phyloP scores from a whole-genome alignment of 1,140 invertebrate species.

The Anoplophora glabripennis region DNA sequence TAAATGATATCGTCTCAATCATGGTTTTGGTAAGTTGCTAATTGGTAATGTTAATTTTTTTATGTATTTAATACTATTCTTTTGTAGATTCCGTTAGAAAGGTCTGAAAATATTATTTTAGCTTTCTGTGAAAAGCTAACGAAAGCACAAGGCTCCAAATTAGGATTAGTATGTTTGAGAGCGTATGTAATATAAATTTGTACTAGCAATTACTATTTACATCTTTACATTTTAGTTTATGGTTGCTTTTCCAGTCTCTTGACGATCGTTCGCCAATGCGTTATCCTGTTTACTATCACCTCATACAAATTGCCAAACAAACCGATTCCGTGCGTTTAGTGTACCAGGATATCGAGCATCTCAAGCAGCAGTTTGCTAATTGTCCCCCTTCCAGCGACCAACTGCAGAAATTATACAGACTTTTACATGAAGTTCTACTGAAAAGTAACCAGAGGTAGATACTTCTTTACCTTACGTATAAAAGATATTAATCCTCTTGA shows the following conservation, averaged over 20 bases:
- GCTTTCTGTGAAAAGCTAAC: constrained; percentile 91
- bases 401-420: constrained; percentile 86
- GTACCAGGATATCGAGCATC: constrained; percentile 73
- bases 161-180: constrained; percentile 78
- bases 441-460: constrained; percentile 65
- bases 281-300: constrained; percentile 89
- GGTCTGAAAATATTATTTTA: constrained; percentile 85
- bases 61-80: too few relatives aligned
- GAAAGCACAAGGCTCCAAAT: constrained; percentile 83
- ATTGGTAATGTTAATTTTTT: constrained; percentile 3
- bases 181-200: constrained; percentile 64
- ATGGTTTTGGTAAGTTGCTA: constrained; percentile 73
- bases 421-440: constrained; percentile 84
- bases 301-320: constrained; percentile 84
- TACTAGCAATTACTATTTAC: background rate
- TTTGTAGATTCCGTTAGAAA: constrained; percentile 72
- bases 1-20: constrained; percentile 91
- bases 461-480: constrained; percentile 3
- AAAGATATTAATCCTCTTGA: constrained; percentile 3
- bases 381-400: constrained; percentile 87
- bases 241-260: constrained; percentile 87
- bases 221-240: constrained; percentile 58
- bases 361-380: constrained; percentile 79
- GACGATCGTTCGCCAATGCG: constrained; percentile 78
- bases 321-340: constrained; percentile 81